Evolutionary conservation across 2,113 vertebrate genomes (phyloP), one percentile per base, ranked within the genome.

Genomic region (Elgaria multicarinata): DNA sequence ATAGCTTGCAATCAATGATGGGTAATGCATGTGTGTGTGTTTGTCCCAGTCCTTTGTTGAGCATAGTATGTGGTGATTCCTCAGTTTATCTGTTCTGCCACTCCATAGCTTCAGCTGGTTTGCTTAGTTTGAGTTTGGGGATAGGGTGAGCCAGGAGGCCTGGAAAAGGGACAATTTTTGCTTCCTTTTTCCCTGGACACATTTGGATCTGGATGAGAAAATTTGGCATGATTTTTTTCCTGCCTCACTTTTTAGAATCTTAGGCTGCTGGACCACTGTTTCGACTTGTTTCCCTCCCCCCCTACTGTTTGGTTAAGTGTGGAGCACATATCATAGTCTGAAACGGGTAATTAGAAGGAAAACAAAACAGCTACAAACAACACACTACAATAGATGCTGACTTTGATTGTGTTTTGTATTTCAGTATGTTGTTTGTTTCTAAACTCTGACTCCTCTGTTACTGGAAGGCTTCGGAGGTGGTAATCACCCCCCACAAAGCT

Each of bases 401-500:
- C 93, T 92, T 92, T 88, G 91, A 93, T 64, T 85, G 82, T 81
- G 93, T 93, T 90, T 93, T 89, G 92, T 75, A 72, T 88, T 94
- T 87, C 75, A 62, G 83, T 91, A 87, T 79, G 58, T 0, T 83
- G 72, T 95, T 87, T 93, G 66, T 90, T 89, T 92, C 89, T 94
- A 93, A 94, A 90, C 92, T 95, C 89, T 92, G 91, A 95, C 76
- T 94, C 91, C 90, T 94, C 91, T 93, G 82, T 93, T 91, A 93
- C 89, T 82, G 92, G 86, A 74, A 95, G 94, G 95, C 89, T 93
- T 90, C 87, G 66, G 90, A 95, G 93, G 94, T 94, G 93, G 94
- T 93, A 93, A 96, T 94, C 91, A 94, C 89, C 91, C n/a, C 93
- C 94, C 95, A 92, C 88, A 94, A 92, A 96, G 91, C 94, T 95